Evolutionary conservation across 2,113 vertebrate genomes (phyloP), one percentile per base, ranked within the genome.

Genomic region (Triplophysa tibetana): DNA sequence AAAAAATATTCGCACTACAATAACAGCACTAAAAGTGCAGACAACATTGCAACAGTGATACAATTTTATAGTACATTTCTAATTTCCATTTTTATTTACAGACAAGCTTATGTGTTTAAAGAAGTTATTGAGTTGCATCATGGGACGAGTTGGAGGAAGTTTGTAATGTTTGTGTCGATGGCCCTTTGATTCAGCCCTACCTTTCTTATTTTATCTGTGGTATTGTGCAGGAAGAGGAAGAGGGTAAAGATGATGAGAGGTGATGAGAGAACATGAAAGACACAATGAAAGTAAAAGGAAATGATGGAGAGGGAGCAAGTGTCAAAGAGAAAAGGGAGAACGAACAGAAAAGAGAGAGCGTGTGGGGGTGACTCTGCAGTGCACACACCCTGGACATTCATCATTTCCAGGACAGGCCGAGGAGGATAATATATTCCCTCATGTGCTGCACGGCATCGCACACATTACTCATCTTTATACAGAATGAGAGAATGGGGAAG

Each of bases 391-490:
- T 76, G 84, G 56, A 83, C 84, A 85, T 85, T 82, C 78, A 82
- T 82, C 81, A 79, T 74, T 80, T 52, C 69, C 73, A 77, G 73
- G 62, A 80, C 77, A 82, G 80, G 68, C 77, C 62, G 69, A 81
- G 81, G 68, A 41, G 68, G 62, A 80, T 83, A 81, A 82, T 81
- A 80, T 81, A 82, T 80, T 80, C 75, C 81, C 81, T 81, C 64
- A 77, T 82, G 84, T 75, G 65, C 81, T 81, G 81, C 66, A 81
- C 67, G 9, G 66, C 63, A 75, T 72, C 67, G 75, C 76, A 81
- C 54, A 86, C 84, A 83, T 77, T 77, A 81, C 80, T 80, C 61
- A 75, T 85, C 81, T 78, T 78, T 69, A 83, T 78, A 81, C 62
- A 75, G 43, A 43, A 19, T 68, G 60, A 60, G 45, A 45, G 73